Base-by-base conservation (phyloP, 2,888 invertebrate species). In the Melangyna quadrimaculata region DNA sequence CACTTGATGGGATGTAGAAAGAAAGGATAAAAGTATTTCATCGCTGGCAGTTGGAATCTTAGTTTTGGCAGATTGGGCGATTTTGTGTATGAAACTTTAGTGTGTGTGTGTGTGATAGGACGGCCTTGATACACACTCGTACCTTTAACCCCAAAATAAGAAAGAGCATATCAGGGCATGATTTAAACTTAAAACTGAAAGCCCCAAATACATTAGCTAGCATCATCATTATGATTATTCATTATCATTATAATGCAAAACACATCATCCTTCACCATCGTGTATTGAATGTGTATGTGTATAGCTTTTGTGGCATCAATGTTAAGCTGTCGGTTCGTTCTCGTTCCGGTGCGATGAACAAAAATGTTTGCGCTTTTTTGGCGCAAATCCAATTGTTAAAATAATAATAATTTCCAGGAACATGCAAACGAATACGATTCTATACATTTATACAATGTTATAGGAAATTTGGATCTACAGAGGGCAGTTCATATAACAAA, bases 311-410 rank as follows among this genome's bases (percentile, higher is more conserved):
- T 67, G 32, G 55, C 32, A 43, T 65, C 35, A 73, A 53, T 59
- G 53, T 73, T 67, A 51, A 59, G 67, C 48, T 69, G 75, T 61
- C 32, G 43, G 57, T 43, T 59, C 24, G 53, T 19, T 61, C 40
- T 75, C 70, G 83, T 84, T 84, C 67, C 79, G 65, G 65, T 84
- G 74, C 67, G 71, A 74, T 79, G 83, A 79, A 35, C 79, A 84
- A 17, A 75, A 70, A 70, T 29, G 71, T 79, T 75, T 75, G 45
- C 71, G 32, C 32, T 67, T 67, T 83, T 84, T 79, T 84, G 83
- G 83, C 83, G 71, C 70, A 79, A 79, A 84, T 84, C 83, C 83
- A 84, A 84, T 84, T 84, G 83, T 79, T 84, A 75, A 74, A 84
- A 79, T 79, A 79, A 84, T 79, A 84, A 83, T 79, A 67, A 67